Conservation (phyloP, 2,113 vertebrate genomes). For the Caloenas nicobarica region DNA sequence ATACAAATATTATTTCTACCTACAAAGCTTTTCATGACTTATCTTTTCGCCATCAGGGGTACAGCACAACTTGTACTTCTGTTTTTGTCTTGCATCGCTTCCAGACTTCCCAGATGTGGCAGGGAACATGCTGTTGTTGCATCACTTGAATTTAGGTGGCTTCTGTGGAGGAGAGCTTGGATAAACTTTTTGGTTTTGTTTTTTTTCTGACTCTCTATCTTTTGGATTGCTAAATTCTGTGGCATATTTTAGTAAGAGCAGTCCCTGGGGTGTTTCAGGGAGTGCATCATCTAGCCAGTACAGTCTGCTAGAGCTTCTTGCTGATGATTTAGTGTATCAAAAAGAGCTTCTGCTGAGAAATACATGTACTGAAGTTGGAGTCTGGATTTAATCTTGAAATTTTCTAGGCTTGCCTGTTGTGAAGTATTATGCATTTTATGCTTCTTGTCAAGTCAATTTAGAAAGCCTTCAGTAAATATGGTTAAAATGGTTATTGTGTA, state of each 20-base stretch:
- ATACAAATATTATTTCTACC: neutral
- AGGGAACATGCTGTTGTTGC: neutral
- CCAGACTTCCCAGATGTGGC: neutral
- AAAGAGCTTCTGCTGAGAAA: neutral
- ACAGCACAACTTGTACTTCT: neutral
- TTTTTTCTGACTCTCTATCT: neutral
- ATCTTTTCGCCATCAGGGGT: neutral
- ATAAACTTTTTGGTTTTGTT: neutral
- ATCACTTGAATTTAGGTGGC: neutral
- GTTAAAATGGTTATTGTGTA: neutral
- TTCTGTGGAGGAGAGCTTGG: neutral
- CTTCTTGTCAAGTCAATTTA: neutral
- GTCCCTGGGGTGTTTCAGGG: neutral
- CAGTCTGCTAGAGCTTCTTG: neutral
- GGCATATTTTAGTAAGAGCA: neutral
- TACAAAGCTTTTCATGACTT: neutral
- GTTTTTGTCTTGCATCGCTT: neutral
- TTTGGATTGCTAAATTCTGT: neutral
- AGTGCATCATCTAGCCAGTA: neutral
- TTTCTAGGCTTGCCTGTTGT: neutral
- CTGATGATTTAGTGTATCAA: neutral
- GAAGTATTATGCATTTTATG: neutral
- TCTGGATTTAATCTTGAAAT: neutral
- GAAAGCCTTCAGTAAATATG: neutral
- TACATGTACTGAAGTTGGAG: neutral